Base-by-base conservation (phyloP, 2,113 vertebrate genomes). In the Callocephalon fimbriatum region DNA sequence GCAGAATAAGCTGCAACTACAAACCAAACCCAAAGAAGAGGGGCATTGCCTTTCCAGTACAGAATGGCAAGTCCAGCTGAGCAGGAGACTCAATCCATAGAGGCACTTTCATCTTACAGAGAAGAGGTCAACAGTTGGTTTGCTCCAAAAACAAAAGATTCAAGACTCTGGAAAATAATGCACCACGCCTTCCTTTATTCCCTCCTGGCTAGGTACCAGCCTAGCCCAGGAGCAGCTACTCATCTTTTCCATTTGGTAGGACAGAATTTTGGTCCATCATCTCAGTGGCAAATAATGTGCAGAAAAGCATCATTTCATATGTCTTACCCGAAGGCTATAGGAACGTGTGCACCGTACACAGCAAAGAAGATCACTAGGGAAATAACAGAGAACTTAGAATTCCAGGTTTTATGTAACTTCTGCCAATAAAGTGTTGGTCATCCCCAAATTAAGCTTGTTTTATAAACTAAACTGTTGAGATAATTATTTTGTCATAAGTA, bases 381-480 rank as follows among this genome's bases (percentile, higher is more conserved):
- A 96, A 72, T 38, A 58, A 14, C 2, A 37, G 62, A 85, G 44
- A 70, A 56, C n/a, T 77, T 47, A 6, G 3, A 82, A 90, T 62
- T 79, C 21, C 27, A 42, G 4, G 1, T 61, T 68, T 73, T 37
- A 6, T 18, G 0, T 53, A 68, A 48, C 27, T 86, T 90, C 48
- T 82, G 25, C 48, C 61, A 76, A 13, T 63, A 19, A 76, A 86
- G 22, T 14, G 5, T 13, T 83, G 48, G 42, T 31, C 81, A 81
- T n/a, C 26, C 61, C 65, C 74, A 88, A 90, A 93, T 95, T 82
- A 94, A 94, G 75, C 65, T 79, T 66, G 35, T 74, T 87, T 66
- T 15, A 88, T 44, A 93, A 91, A 90, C 48, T 95, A 91, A 92
- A 95, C 27, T 21, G 17, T 37, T 61, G 17, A 95, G 90, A 88